Base-by-base conservation (phyloP, 1,140 invertebrate species). In the Dendrolimus punctatus region DNA sequence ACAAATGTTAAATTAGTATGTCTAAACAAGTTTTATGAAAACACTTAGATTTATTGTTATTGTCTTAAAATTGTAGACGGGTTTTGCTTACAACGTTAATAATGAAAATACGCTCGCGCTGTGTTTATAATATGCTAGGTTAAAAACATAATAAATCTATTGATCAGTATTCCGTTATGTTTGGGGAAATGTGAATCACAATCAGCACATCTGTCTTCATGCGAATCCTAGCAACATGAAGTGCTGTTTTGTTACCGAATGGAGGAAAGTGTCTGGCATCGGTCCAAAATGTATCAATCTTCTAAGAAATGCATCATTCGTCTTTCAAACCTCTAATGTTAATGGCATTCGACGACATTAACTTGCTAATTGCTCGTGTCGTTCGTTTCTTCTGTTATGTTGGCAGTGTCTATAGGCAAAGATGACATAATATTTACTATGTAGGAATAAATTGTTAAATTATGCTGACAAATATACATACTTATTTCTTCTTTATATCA, bases 181-280 rank as follows among this genome's bases (percentile, higher is more conserved):
- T 23, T 23, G 23, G 23, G 1, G 23, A 23, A 40, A 55, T 40
- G 58, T 65, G 63, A 62, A 52, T 65, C 63, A 65, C 46, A 39
- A 53, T 62, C 55, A 63, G 49, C 53, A 49, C 50, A 53, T 53
- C 53, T 39, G 58, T 57, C 50, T 58, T 42, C 54, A 55, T 51
- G 40, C 51, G 49, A 40, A 59, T 58, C 55, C 50, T 46, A 9
- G 44, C 55, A 56, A 46, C 60, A 64, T 68, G 54, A 63, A 68
- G 64, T 67, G 62, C 49, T 58, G 66, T 62, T 70, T 63, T 66
- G 58, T 63, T 58, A 53, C 41, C 56, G n/a, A 54, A 56, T 53
- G 55, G 62, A 66, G 66, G 63, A 76, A 76, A 78, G 73, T 74
- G 62, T 60, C 72, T 85, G 81, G 81, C 79, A 45, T 44, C 48